Evolutionary conservation across 2,888 invertebrate species (phyloP), one percentile per base, ranked within the genome.

Genomic region (Watsonalla binaria): DNA sequence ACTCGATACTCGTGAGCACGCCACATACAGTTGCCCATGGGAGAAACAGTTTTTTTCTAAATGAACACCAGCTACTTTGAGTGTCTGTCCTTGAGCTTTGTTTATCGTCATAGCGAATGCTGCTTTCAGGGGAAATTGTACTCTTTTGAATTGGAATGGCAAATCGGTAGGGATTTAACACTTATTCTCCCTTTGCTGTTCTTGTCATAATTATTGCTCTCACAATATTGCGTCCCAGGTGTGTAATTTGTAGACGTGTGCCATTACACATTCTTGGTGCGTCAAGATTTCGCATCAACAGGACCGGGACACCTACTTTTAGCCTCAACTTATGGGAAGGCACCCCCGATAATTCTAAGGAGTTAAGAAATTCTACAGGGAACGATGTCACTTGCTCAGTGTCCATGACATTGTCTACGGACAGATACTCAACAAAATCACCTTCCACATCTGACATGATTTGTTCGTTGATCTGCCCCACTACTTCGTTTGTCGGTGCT

Each of bases 231-330:
- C 37, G 57, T 34, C 58, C 57, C 13, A 63, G 52, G 8, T 60
- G 15, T 39, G 49, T 56, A 46, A 60, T 48, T 47, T 51, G 54
- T 34, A 61, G 42, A 7, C 57, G 47, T 6, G 60, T 60, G 0
- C 33, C 61, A 47, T 65, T 60, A n/a, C 62, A 64, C 9, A 65
- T 51, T 50, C 61, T 62, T 46, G 66, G 66, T 14, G 62, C 62
- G 7, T 67, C 65, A 4, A 68, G 54, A 56, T 71, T 68, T 47
- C 61, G n/a, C 63, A 67, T 65, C 39, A 67, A 60, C 6, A 70
- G 33, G 45, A 68, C 64, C 14, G 66, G 66, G 50, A 71, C 68
- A 24, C 64, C 70, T 51, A 72, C 53, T 53, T 70, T 70, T 48
- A 69, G 48, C 37, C 54, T 53, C 49, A 71, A 37, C 50, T 65